Evolutionary conservation across 2,797 vertebrate genomes (phyloP), one percentile per base, ranked within the genome.

Genomic region (Argya squamiceps): DNA sequence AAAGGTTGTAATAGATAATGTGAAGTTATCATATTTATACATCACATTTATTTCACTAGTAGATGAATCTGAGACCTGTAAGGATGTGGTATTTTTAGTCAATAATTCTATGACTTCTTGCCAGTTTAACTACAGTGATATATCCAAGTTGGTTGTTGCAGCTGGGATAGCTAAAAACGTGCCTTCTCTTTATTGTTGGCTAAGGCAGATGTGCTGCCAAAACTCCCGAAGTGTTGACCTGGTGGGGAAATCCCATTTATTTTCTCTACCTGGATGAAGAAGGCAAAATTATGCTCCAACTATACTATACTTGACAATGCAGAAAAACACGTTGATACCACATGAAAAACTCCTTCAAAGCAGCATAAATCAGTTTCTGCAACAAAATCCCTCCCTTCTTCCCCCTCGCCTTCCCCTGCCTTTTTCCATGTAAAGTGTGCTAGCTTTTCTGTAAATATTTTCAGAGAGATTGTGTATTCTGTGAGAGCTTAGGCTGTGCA

Each of bases 361-460:
- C 30, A 62, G n/a, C 43, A 63, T 77, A 39, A 65, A 22, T 79
- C 17, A 41, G 13, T 59, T 85, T 70, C 64, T 88, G 47, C 34
- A 55, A 47, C 17, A 63, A 85, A 76, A 65, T 55, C 2, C 10
- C 3, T n/a, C 10, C 9, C 11, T 36, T 10, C 26, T 6, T 37
- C 12, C 22, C 21, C 9, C 3, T 47, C 0, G 0, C 41, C 6
- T 36, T 71, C 50, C 18, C 15, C 12, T 32, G 34, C n/a, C 16
- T 23, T 64, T 50, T 58, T 58, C 17, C 7, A 10, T 39, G 24
- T 80, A 41, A 85, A 52, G 34, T 85, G 7, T 52, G 14, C 20
- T 22, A 52, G 29, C 26, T 93, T 85, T 80, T 82, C 68, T 88
- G 52, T 32, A 83, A 91, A 20, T 83, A 37, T 18, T 88, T 82